Evolutionary conservation across 2,113 vertebrate species (phyloP), one percentile per base, ranked within the genome.

Genomic region (Girardinichthys multiradiatus): DNA sequence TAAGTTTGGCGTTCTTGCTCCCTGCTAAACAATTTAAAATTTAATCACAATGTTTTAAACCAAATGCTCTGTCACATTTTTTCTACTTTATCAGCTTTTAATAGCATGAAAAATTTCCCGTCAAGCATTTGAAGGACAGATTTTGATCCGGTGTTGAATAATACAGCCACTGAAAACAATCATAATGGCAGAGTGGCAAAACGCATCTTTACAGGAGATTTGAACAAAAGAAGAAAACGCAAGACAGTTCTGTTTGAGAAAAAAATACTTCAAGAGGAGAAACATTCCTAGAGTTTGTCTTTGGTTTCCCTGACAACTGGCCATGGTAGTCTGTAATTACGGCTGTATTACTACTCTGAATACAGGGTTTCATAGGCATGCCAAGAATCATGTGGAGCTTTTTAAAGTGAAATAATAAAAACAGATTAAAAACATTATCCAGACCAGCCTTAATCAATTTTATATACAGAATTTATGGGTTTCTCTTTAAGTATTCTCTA

Each of bases 281-380:
- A 87, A 88, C 77, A 93, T 92, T 94, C 90, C 86, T 92, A 17
- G 82, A 91, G 85, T 93, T 91, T 92, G 84, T 87, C 86, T 86
- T 79, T 87, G 83, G 91, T 94, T 93, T 86, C 92, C 91, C 45
- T 87, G 93, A 92, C 92, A 91, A 93, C 92, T 26, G 63, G 83
- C 85, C 19, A 2, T 77, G 82, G 76, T 81, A 89, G 79, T 81
- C 83, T 92, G 76, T 90, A 90, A 89, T 91, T 90, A 91, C 89
- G 65, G 80, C 81, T 78, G 82, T 81, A 87, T 92, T 89, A 87
- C 85, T 79, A 84, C 90, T 75, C 81, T 24, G 82, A 84, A 86
- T 70, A 80, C 85, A 87, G 74, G 76, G 78, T 82, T 82, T 81
- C 74, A 74, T 24, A 61, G 65, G 68, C 63, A 57, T 73, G 81